Evolutionary conservation across 2,888 invertebrate genomes (phyloP).

Genomic region (Chrysomela aeneicollis): DNA sequence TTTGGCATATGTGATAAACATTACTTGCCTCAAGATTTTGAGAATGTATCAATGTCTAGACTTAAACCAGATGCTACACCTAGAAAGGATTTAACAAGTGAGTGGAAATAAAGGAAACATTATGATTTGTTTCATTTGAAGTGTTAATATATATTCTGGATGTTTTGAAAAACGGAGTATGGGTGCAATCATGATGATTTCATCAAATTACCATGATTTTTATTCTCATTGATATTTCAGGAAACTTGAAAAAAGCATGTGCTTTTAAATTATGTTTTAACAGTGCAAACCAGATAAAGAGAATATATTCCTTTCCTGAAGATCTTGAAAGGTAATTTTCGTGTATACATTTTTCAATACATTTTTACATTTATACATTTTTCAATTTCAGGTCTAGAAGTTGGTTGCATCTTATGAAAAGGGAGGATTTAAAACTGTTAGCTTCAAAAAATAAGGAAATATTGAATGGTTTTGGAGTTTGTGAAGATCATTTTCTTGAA

Average conservation of each 20-base stretch:
- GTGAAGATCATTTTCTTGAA: not conserved
- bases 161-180: too few species aligned
- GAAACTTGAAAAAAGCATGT: too few species aligned
- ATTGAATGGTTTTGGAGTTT: not conserved
- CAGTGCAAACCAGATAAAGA: conserved; percentile 5
- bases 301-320: not conserved
- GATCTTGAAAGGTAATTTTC: not conserved
- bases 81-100: too few species aligned
- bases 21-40: conserved; percentile 17
- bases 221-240: too few species aligned
- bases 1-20: conserved; percentile 26
- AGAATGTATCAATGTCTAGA: not conserved
- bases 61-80: conserved; percentile 18
- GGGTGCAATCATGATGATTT: too few species aligned
- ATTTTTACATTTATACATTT: too few species aligned
- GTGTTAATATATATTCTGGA: too few species aligned
- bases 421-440: not conserved
- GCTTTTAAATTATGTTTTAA: not conserved
- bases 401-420: not conserved
- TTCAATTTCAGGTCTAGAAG: not conserved
- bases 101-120: too few species aligned
- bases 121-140: too few species aligned
- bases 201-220: too few species aligned
- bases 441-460: not conserved
- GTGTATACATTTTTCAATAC: too few species aligned